Evolutionary conservation across 2,797 vertebrate species (phyloP).

Genomic region (Kryptolebias ocellatus): DNA sequence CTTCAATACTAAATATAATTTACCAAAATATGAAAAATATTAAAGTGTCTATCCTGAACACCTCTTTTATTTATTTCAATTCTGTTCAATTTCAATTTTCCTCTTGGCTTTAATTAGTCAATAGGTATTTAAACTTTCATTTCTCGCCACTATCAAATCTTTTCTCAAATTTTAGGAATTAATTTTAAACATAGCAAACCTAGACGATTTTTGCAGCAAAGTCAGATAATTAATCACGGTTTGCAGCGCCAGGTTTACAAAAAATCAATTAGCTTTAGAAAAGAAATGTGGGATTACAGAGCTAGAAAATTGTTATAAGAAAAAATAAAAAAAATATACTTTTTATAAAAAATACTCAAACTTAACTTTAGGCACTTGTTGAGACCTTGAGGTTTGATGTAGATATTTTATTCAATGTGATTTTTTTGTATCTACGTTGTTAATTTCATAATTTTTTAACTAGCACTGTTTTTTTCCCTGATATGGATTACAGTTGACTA

Average conservation of each 20-base stretch:
- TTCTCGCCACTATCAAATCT: conserved; percentile 42
- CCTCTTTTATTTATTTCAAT: conserved; percentile 1
- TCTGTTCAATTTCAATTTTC: conserved; percentile 33
- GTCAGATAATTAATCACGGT: conserved; percentile 47
- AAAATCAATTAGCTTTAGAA: conserved; percentile 40
- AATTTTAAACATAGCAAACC: conserved; percentile 37
- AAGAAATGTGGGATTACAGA: conserved; percentile 20
- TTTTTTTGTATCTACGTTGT: conserved; percentile 65
- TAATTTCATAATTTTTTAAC: conserved; percentile 82
- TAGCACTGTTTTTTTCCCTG: conserved; percentile 84
- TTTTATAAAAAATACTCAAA: background rate
- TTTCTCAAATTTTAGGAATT: conserved; percentile 30
- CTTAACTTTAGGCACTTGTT: conserved; percentile 7
- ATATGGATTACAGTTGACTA: conserved; percentile 81
- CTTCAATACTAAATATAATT: conserved; percentile 16
- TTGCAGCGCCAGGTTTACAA: conserved; percentile 28
- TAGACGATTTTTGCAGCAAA: conserved; percentile 15
- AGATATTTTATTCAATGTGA: background rate
- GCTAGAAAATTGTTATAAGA: background rate
- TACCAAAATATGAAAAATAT: background rate
- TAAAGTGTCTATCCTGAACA: conserved; percentile 11
- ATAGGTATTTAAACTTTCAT: conserved; percentile 19
- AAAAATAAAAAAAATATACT: conserved; percentile 14
- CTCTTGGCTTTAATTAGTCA: conserved; percentile 34
- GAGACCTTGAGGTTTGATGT: conserved; percentile 35